Evolutionary conservation across 2,113 vertebrate species (phyloP), one percentile per base, ranked within the genome.

Genomic region (Hiodon tergisus): DNA sequence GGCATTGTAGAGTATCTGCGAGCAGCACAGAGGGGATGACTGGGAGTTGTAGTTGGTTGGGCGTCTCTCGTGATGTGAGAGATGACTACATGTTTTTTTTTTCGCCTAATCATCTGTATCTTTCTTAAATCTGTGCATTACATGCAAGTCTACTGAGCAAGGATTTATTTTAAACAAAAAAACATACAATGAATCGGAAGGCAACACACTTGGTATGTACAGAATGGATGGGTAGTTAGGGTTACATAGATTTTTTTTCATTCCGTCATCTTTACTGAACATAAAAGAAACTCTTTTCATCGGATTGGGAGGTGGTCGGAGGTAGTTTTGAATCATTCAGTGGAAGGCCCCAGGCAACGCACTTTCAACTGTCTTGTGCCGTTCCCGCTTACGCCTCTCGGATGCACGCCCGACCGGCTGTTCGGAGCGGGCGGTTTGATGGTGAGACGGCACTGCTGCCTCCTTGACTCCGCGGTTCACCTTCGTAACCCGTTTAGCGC

Each of bases 341-440:
- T 5, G 17, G 46, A 66, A 66, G 31, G 31, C 63, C 63, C 63
- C 63, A 52, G 79, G 82, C 79, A 73, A 68, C 66, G 77, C 73
- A 63, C 70, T 78, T 31, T 69, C 62, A 66, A 66, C 46, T 68
- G 52, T 6, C 3, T 54, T 74, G 70, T 77, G 62, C 74, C 77
- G 71, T 57, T 74, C 83, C 73, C 79, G 81, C 79, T 80, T 81
- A 76, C 85, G 80, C 87, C 82, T 78, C 76, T 86, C 78, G 80
- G 69, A 77, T 71, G 75, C 77, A 57, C 4, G 76, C 81, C 84
- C 79, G 75, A 80, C 80, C 83, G 81, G 66, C 76, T 10, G 73
- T 74, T 73, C 73, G 71, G 81, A 79, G 85, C 13, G n/a, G 13
- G 85, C 13, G n/a, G 13, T 7, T 70, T 85, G 80, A 75, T 84